These are phyloP conservation scores for Latrodectus hesperus DNA, from an alignment of 2,888 invertebrate genomes.

Conservation along the genomic window DNA sequence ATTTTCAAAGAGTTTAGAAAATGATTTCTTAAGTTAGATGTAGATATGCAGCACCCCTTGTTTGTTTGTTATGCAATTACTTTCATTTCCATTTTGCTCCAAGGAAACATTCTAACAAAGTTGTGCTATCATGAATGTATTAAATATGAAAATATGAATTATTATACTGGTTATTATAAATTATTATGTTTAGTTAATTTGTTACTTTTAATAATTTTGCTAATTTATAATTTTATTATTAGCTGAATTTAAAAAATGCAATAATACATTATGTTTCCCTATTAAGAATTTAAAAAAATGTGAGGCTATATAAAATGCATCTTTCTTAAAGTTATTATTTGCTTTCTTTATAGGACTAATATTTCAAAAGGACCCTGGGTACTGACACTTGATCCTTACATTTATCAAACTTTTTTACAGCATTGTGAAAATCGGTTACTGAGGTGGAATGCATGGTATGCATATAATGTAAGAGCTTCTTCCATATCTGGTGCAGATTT, in stretches of 20 bases:
- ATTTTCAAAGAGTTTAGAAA: too few species aligned
- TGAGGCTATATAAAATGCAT: background rate
- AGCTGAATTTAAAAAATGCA: background rate
- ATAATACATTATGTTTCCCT: background rate
- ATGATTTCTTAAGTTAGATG: too few species aligned
- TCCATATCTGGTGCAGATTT: constrained; percentile 78
- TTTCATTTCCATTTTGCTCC: too few species aligned
- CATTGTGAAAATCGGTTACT: constrained; percentile 86
- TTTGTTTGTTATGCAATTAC: too few species aligned
- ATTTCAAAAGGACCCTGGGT: constrained; percentile 87
- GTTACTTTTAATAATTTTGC: too few species aligned
- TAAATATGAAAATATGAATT: background rate
- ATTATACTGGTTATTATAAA: background rate
- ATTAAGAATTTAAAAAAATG: background rate
- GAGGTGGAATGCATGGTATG: constrained; percentile 91
- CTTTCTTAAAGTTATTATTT: background rate
- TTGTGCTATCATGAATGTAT: too few species aligned
- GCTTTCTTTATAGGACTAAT: constrained; percentile 74
- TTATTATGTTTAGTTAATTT: background rate
- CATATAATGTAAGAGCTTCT: constrained; percentile 83
- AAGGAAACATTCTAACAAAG: too few species aligned
- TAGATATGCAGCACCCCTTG: too few species aligned
- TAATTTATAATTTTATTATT: too few species aligned
- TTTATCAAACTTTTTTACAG: constrained; percentile 86
- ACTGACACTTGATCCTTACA: constrained; percentile 83